Conservation (phyloP, 1,140 invertebrate genomes). For the Panulirus ornatus region DNA sequence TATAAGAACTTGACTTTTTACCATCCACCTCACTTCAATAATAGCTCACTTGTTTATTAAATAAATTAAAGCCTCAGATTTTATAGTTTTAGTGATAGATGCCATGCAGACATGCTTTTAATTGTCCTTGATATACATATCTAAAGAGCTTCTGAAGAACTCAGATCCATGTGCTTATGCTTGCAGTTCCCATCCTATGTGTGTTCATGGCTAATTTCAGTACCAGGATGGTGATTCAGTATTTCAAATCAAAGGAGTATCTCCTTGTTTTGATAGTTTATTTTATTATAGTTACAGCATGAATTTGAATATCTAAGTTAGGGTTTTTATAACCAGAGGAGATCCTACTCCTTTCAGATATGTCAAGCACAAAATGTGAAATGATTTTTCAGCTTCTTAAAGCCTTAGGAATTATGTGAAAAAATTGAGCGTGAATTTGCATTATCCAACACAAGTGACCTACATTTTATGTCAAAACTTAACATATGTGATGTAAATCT, state of each 20-base stretch:
- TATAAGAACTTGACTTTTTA: not conserved
- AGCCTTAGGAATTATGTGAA: not conserved
- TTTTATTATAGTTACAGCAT: not conserved
- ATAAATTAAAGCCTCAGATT: not conserved
- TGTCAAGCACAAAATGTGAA: no score
- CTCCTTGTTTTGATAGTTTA: not conserved
- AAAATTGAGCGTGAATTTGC: not conserved
- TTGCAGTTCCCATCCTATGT: constrained; percentile 33
- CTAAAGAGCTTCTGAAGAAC: not conserved
- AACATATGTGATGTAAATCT: not conserved
- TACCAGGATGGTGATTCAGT: constrained; percentile 60
- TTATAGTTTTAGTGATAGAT: constrained; percentile 24
- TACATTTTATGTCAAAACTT: not conserved
- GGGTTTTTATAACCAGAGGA: no score
- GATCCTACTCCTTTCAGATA: no score
- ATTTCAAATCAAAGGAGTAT: not conserved
- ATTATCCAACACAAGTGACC: not conserved
- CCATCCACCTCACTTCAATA: not conserved
- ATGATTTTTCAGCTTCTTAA: not conserved
- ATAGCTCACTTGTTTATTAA: constrained; percentile 2
- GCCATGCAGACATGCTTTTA: constrained; percentile 13
- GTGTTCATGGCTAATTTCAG: constrained; percentile 15
- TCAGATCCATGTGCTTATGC: constrained; percentile 21
- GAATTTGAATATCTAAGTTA: no score
- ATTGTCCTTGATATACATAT: constrained; percentile 4